A percentile compares a stretch with the other conserved stretches of the same genome.
Evolutionary conservation across 2,888 invertebrate species (phyloP).

Genomic region (Caenorhabditis sinica): DNA sequence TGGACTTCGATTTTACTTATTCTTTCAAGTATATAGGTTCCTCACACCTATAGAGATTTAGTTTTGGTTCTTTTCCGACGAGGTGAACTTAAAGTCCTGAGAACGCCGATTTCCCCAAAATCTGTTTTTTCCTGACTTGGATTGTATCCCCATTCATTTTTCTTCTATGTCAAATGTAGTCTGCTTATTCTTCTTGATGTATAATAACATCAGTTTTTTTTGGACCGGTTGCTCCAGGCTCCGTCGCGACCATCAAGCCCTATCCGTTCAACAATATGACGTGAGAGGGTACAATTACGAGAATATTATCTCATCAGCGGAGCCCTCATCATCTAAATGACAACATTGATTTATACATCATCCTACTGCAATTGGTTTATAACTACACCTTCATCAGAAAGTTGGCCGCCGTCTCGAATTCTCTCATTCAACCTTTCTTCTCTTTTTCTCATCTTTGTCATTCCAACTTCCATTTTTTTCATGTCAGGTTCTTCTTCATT

Average conservation of each 20-base stretch:
- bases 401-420: constrained; percentile 6
- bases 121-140: no score
- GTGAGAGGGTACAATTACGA: background rate
- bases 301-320: constrained; percentile 1
- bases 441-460: constrained; percentile 28
- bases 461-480: constrained; percentile 44
- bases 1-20: no score
- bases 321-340: constrained; percentile 8
- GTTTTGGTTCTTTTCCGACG: no score
- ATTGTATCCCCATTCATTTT: no score
- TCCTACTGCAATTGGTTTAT: constrained; percentile 16
- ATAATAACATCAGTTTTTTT: background rate
- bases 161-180: background rate
- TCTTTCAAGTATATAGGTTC: no score
- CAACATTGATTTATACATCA: constrained; percentile 15
- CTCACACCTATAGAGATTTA: no score
- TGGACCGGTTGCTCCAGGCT: no score
- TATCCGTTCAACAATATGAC: background rate
- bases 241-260: background rate
- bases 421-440: constrained; percentile 10
- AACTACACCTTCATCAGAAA: no score
- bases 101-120: no score
- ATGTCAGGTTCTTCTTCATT: constrained; percentile 42
- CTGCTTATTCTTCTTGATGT: background rate
- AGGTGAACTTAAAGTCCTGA: no score